Evolutionary conservation across 2,113 vertebrate genomes (phyloP).

Genomic region (Sphyrna mokarran): DNA sequence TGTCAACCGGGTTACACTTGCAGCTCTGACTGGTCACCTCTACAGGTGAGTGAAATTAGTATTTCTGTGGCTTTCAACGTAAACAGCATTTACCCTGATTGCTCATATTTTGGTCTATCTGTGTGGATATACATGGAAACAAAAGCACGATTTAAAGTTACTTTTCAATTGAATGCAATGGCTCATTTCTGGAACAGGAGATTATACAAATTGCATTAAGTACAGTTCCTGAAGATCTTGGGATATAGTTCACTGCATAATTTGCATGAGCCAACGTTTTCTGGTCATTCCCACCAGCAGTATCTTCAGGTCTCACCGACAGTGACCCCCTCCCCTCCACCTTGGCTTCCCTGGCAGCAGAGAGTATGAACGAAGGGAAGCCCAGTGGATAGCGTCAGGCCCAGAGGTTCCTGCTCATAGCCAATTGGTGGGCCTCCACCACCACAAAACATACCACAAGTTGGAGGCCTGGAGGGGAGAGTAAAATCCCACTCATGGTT

Average conservation of each 20-base stretch:
- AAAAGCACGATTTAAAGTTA: background rate
- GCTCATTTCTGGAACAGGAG: background rate
- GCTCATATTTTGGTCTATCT: too few species aligned
- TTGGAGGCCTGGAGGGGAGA: too few species aligned
- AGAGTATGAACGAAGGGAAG: too few species aligned
- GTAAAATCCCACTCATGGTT: too few species aligned
- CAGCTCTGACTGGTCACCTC: conserved; percentile 84
- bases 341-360: too few species aligned
- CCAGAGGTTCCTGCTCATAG: too few species aligned
- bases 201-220: background rate
- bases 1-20: conserved; percentile 76
- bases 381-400: too few species aligned
- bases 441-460: too few species aligned
- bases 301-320: too few species aligned
- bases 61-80: background rate
- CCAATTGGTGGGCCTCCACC: too few species aligned
- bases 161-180: background rate
- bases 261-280: background rate
- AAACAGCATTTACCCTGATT: background rate
- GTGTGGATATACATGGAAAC: background rate
- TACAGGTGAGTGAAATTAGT: conserved; percentile 67
- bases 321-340: too few species aligned
- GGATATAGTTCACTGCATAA: background rate
- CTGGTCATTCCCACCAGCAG: too few species aligned
- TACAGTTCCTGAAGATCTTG: background rate